Base-by-base conservation (phyloP, 1,140 invertebrate species). In the Megalopta genalis region DNA sequence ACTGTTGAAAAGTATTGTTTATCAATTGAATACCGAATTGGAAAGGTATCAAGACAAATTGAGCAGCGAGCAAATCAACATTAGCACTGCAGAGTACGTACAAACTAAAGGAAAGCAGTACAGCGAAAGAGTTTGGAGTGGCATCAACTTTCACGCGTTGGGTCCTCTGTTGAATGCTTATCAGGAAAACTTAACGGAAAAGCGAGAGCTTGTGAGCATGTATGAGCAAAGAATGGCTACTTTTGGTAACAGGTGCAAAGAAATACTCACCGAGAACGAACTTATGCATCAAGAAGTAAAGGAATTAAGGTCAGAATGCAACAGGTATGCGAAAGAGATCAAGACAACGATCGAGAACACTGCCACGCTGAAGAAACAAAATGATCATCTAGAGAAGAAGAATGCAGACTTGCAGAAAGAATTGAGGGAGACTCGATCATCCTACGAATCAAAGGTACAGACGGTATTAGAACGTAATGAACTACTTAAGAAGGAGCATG, bases 1-100 rank as follows among this genome's bases (percentile, higher is more conserved):
- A 25, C 94, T 96, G 91, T 87, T 96, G 6, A 96, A 96, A 90
- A 95, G 94, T 59, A 92, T 96, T 0, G 94, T 96, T 75, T 96
- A 94, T 86, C 93, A 94, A 12, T 90, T 96, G 46, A 96, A 96
- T 86, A 92, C 94, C 25, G 95, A 96, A 86, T 90, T 96, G 54
- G 94, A 95, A 86, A 92, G 93, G 37, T 96, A 95, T 88, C 95
- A 96, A 90, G 94, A 96, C 78, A 95, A 94, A 80, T 71, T 96
- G 5, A 90, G 93, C 25, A 85, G 84, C 14, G 80, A 91, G 54
- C 83, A 46, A 16, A 21, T 62, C 52, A 64, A 74, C 74, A 82
- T 82, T 52, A 23, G 18, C 59, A 54, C 78, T 63, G 74, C 63
- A 39, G 37, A 71, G 87, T 49, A 86, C 84, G 16, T 66, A 81